Percentiles rank a stretch among this genome's conserved stretches.
Conservation (phyloP, 2,797 vertebrate genomes). For the Enteromius treurensis region DNA sequence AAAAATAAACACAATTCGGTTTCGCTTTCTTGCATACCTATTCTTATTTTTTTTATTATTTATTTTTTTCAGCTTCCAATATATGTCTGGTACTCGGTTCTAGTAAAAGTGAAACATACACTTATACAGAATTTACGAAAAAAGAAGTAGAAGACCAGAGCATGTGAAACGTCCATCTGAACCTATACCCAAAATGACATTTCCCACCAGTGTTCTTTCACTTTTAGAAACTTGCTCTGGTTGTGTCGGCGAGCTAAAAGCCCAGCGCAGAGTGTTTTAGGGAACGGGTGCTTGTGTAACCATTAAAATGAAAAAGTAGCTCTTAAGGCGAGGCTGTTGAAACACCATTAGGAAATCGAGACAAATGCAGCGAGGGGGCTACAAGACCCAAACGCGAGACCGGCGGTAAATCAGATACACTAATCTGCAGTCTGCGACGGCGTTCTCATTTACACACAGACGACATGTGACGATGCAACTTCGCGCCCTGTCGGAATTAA, state of each 20-base stretch:
- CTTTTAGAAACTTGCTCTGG: slow-evolving; percentile 26
- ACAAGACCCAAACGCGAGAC: slow-evolving; percentile 66
- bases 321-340: slow-evolving; percentile 79
- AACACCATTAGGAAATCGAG: slow-evolving; percentile 85
- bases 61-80: neutral
- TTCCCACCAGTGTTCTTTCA: neutral
- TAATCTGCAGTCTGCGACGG: slow-evolving; percentile 63
- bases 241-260: slow-evolving; percentile 21
- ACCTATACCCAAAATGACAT: neutral
- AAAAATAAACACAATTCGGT: neutral
- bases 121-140: neutral
- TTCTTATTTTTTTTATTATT: neutral
- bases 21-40: neutral
- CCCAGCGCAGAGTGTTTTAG: slow-evolving; percentile 39
- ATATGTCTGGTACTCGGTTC: neutral
- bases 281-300: slow-evolving; percentile 69
- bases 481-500: neutral
- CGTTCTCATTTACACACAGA: slow-evolving; percentile 42
- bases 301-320: slow-evolving; percentile 84
- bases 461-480: neutral
- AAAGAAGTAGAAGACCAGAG: neutral
- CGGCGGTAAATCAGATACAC: slow-evolving; percentile 81
- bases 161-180: neutral
- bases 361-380: slow-evolving; percentile 78
- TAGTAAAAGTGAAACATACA: neutral